These are phyloP conservation scores for Botia kubotai DNA, from an alignment of 2,797 vertebrate species.

Conservation along the genomic window DNA sequence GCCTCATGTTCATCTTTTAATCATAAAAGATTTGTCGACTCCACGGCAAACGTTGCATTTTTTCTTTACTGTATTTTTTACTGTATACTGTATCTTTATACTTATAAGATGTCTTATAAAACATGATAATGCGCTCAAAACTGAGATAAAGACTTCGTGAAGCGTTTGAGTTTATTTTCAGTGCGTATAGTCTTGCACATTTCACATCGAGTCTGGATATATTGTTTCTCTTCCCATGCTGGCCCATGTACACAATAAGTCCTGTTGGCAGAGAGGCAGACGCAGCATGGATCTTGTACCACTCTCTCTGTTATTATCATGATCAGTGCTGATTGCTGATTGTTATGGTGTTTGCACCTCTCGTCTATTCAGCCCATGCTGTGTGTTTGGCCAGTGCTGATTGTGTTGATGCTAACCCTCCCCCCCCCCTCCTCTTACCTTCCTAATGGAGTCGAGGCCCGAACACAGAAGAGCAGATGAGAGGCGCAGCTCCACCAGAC, in stretches of 20 bases:
- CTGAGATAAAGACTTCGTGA: not conserved
- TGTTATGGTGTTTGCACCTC: slow-evolving; percentile 84
- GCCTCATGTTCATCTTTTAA: too few species aligned
- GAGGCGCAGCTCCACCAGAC: slow-evolving; percentile 63
- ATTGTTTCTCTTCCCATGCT: slow-evolving; percentile 66
- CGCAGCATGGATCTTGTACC: slow-evolving; percentile 63
- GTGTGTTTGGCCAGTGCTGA: slow-evolving; percentile 84
- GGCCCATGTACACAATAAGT: slow-evolving; percentile 65
- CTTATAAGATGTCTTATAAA: not conserved
- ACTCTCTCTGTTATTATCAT: slow-evolving; percentile 75
- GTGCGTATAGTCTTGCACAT: slow-evolving; percentile 54
- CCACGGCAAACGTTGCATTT: too few species aligned
- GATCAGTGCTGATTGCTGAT: slow-evolving; percentile 86
- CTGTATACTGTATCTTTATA: too few species aligned
- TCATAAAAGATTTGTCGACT: too few species aligned
- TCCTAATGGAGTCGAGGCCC: slow-evolving; percentile 69
- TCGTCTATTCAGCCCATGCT: slow-evolving; percentile 79
- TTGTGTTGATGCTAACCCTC: slow-evolving; percentile 83
- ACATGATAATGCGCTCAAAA: not conserved
- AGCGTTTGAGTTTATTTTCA: not conserved
- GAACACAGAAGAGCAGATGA: slow-evolving; percentile 64
- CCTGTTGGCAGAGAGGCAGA: slow-evolving; percentile 64
- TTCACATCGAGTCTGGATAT: slow-evolving; percentile 75
- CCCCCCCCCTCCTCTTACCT: slow-evolving; percentile 68
- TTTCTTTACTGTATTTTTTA: too few species aligned